Conservation (phyloP, 2,113 vertebrate genomes). For the Callaeas wilsoni region DNA sequence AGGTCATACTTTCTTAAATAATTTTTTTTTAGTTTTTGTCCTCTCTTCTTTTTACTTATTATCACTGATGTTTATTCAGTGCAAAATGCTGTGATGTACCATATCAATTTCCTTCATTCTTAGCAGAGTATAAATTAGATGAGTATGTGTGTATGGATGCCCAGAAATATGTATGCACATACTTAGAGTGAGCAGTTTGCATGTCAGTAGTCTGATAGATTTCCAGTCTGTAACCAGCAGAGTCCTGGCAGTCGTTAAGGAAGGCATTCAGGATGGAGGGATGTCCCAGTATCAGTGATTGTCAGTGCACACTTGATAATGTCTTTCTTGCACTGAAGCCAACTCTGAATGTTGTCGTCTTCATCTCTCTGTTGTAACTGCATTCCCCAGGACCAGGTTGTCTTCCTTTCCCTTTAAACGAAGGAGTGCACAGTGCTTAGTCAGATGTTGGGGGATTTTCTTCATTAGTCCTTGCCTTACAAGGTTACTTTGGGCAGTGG, state of each 20-base stretch:
- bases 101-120: background rate
- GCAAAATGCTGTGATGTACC: background rate
- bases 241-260: background rate
- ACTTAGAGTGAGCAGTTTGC: background rate
- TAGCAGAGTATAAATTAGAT: background rate
- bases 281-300: background rate
- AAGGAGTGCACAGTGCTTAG: background rate
- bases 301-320: background rate
- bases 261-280: background rate
- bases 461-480: background rate
- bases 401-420: background rate
- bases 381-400: background rate
- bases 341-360: accelerated
- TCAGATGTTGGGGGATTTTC: background rate
- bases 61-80: background rate
- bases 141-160: background rate
- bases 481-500: background rate
- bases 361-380: background rate
- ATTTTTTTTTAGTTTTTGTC: accelerated
- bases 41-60: background rate
- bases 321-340: background rate
- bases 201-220: background rate
- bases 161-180: accelerated
- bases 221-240: background rate
- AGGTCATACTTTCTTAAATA: background rate